Evolutionary conservation across 2,888 invertebrate genomes (phyloP), one percentile per base, ranked within the genome.

Genomic region (Lymantria dispar): DNA sequence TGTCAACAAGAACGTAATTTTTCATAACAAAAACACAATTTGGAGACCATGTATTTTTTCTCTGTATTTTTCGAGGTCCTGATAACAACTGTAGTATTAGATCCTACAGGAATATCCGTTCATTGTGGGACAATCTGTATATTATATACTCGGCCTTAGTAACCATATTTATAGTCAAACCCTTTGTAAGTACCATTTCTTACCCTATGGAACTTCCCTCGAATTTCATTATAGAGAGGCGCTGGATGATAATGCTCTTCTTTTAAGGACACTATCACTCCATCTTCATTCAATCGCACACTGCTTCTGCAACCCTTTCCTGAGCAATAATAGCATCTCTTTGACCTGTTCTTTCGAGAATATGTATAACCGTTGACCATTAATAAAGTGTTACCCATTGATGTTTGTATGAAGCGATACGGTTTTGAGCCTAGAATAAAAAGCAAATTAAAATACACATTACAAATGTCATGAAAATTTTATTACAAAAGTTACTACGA

Each of bases 271-370:
- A 50, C 36, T n/a, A 64, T 58, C 3, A 31, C 9, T 3, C 61
- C 60, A 9, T 57, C 29, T 12, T 57, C 52, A 10, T 56, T 50
- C 8, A 64, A 30, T 13, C 48, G 56, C n/a, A 64, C 57, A 0
- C 56, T 50, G 39, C 57, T 59, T n/a, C 48, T 56, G 48, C 62
- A 62, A 29, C 22, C 22, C 42, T 59, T 57, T 33, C 60, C 62
- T 0, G 68, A 65, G 36, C 72, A 72, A 40, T 68, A 70, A 49
- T 56, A 72, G 13, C 45, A 45, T 30, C 52, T 56, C 33, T 42
- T 56, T 1, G 52, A 43, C 10, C 47, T 52, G 31, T 54, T 55
- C 39, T 64, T 54, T 8, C 58, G 54, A 0, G 58, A 48, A 37
- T 44, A 64, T 0, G 64, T 60, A 11, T 61, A 56, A 0, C 51